phyloP scores from a whole-genome alignment of 2,888 invertebrate genomes.

The Acrocyrtus sp. region DNA sequence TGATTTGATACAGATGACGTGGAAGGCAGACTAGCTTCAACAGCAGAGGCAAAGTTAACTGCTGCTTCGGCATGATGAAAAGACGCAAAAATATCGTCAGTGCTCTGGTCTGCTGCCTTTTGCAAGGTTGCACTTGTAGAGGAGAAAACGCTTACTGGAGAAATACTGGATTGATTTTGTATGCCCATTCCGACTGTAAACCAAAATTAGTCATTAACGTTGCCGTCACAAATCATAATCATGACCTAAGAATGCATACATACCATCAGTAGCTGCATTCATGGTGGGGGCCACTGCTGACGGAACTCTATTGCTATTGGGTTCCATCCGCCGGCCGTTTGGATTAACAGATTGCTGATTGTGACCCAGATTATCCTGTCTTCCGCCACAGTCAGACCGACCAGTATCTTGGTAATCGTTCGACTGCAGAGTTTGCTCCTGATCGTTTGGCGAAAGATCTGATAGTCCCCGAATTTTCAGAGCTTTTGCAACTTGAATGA shows the following conservation, averaged over 20 bases:
- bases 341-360: slow-evolving; percentile 7
- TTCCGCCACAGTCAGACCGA: slow-evolving; percentile 30
- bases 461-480: slow-evolving; percentile 38
- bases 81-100: slow-evolving; percentile 38
- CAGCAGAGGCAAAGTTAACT: slow-evolving; percentile 38
- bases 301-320: slow-evolving; percentile 25
- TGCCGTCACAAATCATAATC: too few species aligned
- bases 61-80: slow-evolving; percentile 42
- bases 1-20: slow-evolving; percentile 39
- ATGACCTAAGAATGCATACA: too few species aligned
- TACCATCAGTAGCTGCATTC: slow-evolving; percentile 31
- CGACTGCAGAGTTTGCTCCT: slow-evolving; percentile 34
- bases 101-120: slow-evolving; percentile 41
- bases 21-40: slow-evolving; percentile 39
- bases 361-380: slow-evolving; percentile 37
- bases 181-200: slow-evolving; percentile 41
- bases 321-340: slow-evolving; percentile 23
- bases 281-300: slow-evolving; percentile 15
- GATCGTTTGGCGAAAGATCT: slow-evolving; percentile 38
- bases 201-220: too few species aligned
- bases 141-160: slow-evolving; percentile 39
- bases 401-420: slow-evolving; percentile 41
- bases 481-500: slow-evolving; percentile 38
- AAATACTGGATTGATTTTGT: slow-evolving; percentile 42
- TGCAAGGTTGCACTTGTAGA: slow-evolving; percentile 29